These are phyloP conservation scores for Chelon auratus DNA, from an alignment of 2,797 vertebrate genomes.

Conservation along the genomic window DNA sequence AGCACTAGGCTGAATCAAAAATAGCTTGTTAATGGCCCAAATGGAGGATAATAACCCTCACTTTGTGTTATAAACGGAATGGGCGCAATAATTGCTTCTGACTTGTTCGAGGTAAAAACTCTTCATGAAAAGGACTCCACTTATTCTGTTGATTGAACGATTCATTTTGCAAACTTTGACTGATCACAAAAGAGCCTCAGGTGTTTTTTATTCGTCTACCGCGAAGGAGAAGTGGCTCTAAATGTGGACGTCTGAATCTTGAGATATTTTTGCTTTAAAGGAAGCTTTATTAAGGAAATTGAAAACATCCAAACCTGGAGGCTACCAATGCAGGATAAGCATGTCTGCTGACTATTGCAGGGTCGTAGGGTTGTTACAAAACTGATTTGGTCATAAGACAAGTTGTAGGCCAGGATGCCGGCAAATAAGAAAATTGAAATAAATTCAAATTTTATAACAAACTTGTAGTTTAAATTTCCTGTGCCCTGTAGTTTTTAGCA, in stretches of 20 bases:
- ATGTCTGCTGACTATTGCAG: neutral
- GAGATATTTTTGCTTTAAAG: constrained; percentile 10
- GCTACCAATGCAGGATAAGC: neutral
- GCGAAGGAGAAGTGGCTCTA: neutral
- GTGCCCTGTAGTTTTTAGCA: neutral
- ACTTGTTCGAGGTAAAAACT: constrained; percentile 50
- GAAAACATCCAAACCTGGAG: neutral
- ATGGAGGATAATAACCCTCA: constrained; percentile 60
- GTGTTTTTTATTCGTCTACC: no score
- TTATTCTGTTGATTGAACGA: neutral
- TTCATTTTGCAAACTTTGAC: neutral
- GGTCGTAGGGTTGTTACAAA: neutral
- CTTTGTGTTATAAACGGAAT: constrained; percentile 55
- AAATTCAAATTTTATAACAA: neutral
- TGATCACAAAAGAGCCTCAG: no score
- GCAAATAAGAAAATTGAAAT: neutral
- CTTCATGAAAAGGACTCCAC: constrained; percentile 7
- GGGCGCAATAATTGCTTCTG: constrained; percentile 48
- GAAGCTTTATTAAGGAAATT: neutral
- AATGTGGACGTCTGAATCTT: neutral
- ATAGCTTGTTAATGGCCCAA: constrained; percentile 57
- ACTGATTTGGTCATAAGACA: neutral
- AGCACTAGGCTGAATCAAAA: constrained; percentile 30
- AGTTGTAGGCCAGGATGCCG: neutral
- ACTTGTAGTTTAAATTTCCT: neutral